Conservation (phyloP, 2,888 invertebrate species). For the Drosophila subquinaria region DNA sequence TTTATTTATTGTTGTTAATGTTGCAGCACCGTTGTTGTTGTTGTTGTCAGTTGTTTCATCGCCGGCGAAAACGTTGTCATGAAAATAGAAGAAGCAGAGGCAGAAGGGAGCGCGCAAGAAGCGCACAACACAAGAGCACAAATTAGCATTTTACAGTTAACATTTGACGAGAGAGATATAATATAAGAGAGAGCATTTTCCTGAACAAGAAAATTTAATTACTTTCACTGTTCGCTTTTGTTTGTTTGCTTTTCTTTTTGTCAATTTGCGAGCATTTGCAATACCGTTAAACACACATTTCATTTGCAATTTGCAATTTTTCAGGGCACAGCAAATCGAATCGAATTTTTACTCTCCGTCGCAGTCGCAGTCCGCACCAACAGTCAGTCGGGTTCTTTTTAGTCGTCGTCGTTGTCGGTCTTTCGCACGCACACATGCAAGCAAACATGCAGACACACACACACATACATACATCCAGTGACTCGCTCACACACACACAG, state of each 20-base stretch:
- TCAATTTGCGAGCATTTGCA: constrained; percentile 47
- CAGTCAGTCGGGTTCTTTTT: constrained; percentile 76
- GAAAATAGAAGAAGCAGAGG: constrained; percentile 53
- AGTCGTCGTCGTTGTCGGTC: constrained; percentile 64
- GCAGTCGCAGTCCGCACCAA: constrained; percentile 50
- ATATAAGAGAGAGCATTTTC: constrained; percentile 13
- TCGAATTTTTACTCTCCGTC: constrained; percentile 69
- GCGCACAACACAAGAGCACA: constrained; percentile 43
- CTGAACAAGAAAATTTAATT: constrained; percentile 42
- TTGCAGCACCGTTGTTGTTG: constrained; percentile 25
- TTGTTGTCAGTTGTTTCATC: constrained; percentile 41
- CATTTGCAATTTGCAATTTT: constrained; percentile 63
- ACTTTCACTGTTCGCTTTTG: constrained; percentile 34
- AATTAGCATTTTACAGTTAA: constrained; percentile 72
- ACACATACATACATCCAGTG: constrained; percentile 18
- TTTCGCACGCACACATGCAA: constrained; percentile 57
- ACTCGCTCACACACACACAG: constrained; percentile 37
- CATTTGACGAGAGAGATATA: constrained; percentile 24
- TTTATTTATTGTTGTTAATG: constrained; percentile 36
- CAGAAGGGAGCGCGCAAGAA: constrained; percentile 38
- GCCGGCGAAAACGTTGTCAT: constrained; percentile 61
- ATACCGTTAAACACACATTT: constrained; percentile 64
- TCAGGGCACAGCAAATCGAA: constrained; percentile 70
- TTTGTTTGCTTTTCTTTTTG: constrained; percentile 5
- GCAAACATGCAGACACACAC: constrained; percentile 32